Percentiles rank a stretch among this genome's conserved stretches.
phyloP scores from a whole-genome alignment of 2,797 vertebrate species.

The Coccyzus lansbergi region DNA sequence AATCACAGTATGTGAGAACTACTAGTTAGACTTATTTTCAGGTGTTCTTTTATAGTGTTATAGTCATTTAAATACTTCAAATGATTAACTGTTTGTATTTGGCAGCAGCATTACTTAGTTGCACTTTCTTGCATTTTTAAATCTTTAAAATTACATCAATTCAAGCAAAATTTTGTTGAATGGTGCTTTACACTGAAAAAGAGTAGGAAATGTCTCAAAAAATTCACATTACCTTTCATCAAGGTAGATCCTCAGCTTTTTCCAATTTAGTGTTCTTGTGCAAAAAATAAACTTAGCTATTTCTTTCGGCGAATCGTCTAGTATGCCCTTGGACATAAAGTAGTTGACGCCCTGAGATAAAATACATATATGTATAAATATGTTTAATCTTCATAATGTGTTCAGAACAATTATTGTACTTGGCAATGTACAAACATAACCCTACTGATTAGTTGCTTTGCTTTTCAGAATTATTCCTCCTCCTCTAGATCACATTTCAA shows the following conservation, averaged over 20 bases:
- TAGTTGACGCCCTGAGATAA: slow-evolving; percentile 90
- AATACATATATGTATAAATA: slow-evolving; percentile 64
- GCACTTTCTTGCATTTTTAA: not conserved
- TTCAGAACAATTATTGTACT: slow-evolving; percentile 31
- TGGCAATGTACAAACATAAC: slow-evolving; percentile 29
- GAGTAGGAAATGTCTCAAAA: not conserved
- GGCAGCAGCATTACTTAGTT: not conserved
- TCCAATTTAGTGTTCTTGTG: slow-evolving; percentile 97
- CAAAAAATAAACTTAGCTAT: slow-evolving; percentile 98
- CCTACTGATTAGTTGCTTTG: not conserved
- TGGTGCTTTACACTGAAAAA: not conserved
- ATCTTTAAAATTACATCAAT: not conserved
- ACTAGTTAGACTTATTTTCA: not conserved
- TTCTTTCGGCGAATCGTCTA: slow-evolving; percentile 93
- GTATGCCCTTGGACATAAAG: slow-evolving; percentile 96
- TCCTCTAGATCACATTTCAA: slow-evolving; percentile 46
- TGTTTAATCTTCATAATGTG: not conserved
- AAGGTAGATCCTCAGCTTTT: slow-evolving; percentile 96
- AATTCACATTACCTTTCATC: slow-evolving; percentile 88
- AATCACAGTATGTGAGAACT: not conserved
- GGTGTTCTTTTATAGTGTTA: not conserved
- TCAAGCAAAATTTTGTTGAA: not conserved
- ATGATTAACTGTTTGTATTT: not conserved
- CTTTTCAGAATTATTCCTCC: slow-evolving; percentile 41
- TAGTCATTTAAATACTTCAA: not conserved